Evolutionary conservation across 2,797 vertebrate genomes (phyloP).

Genomic region (Acanthurus leucopareius): DNA sequence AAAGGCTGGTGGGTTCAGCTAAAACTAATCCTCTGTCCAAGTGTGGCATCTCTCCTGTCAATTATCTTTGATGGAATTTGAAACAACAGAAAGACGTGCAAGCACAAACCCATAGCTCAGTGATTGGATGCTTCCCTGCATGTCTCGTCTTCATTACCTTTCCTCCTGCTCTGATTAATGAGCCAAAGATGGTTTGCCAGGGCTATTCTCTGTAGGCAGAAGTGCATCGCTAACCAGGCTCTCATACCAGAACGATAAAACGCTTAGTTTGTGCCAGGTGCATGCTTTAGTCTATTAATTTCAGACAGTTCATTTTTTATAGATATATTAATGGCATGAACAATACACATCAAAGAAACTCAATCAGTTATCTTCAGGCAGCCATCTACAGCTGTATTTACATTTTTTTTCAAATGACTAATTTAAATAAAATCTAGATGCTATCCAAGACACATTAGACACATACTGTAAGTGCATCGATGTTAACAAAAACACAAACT

Average conservation of each 20-base stretch:
- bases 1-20: conserved; percentile 39
- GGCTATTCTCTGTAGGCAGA: conserved; percentile 46
- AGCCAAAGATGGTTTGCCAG: conserved; percentile 42
- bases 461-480: too few relatives aligned
- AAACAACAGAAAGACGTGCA: conserved; percentile 38
- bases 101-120: conserved; percentile 30
- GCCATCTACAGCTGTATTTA: not conserved
- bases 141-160: conserved; percentile 59
- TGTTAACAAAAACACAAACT: too few relatives aligned
- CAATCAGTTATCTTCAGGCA: conserved; percentile 4
- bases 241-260: conserved; percentile 18
- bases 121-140: conserved; percentile 57
- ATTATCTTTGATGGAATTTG: conserved; percentile 57
- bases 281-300: conserved; percentile 29
- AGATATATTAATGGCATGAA: conserved; percentile 10
- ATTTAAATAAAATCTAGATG: not conserved
- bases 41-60: conserved; percentile 51
- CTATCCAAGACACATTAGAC: too few relatives aligned
- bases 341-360: conserved; percentile 4
- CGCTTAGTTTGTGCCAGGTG: not conserved
- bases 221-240: conserved; percentile 20
- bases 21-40: conserved; percentile 62
- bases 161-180: conserved; percentile 71
- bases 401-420: not conserved
- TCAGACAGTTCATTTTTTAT: conserved; percentile 16